Conservation (phyloP, 2,888 invertebrate species). For the Perizoma affinitatum region DNA sequence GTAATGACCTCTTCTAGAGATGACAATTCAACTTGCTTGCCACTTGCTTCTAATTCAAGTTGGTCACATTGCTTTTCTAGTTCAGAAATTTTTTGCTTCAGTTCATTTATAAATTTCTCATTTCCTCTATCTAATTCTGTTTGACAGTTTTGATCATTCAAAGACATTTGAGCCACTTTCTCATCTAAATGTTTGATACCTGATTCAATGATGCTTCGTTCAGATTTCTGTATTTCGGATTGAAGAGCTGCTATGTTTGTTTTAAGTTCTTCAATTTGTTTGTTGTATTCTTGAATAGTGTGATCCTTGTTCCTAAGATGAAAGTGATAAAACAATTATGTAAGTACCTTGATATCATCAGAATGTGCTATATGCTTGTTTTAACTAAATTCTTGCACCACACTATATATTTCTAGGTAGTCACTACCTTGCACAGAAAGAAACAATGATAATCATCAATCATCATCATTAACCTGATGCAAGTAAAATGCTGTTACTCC, state of each 20-base stretch:
- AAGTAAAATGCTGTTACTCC: too few species aligned
- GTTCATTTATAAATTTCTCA: constrained; percentile 44
- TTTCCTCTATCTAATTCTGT: constrained; percentile 18
- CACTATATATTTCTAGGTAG: too few species aligned
- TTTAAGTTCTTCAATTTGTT: constrained; percentile 75
- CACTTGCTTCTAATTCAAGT: constrained; percentile 69
- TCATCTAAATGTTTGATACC: constrained; percentile 45
- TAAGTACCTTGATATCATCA: too few species aligned
- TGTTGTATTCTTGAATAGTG: constrained; percentile 71
- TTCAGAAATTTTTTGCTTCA: constrained; percentile 57
- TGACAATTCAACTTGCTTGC: constrained; percentile 70
- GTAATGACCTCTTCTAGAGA: constrained; percentile 74
- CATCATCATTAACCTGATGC: too few species aligned
- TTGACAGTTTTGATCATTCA: constrained; percentile 26
- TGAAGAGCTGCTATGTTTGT: constrained; percentile 62
- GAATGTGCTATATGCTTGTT: too few species aligned
- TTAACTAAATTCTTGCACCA: too few species aligned
- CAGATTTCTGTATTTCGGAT: constrained; percentile 48
- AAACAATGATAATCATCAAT: too few species aligned
- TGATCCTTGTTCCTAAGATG: constrained; percentile 70
- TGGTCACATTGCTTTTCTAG: constrained; percentile 67
- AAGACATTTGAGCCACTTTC: constrained; percentile 36
- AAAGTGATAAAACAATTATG: not conserved
- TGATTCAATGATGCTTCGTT: constrained; percentile 32
- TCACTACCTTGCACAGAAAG: too few species aligned